A percentile compares a stretch with the other conserved stretches of the same genome.
These are phyloP conservation scores for Drosophila buzzatii DNA, from an alignment of 2,888 invertebrate genomes.

Conservation along the genomic window DNA sequence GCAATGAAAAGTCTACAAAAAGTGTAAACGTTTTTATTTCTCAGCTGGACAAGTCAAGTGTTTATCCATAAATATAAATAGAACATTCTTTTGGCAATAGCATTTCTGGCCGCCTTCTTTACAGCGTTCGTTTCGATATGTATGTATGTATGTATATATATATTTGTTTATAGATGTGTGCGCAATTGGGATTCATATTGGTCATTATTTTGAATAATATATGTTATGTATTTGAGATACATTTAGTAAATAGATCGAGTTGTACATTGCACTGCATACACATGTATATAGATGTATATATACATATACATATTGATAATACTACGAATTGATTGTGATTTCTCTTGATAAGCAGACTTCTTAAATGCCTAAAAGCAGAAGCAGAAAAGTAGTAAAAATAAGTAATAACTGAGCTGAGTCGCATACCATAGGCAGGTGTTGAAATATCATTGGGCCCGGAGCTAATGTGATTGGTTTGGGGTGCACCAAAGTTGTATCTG, in stretches of 20 bases:
- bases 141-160: constrained; percentile 1
- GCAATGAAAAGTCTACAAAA: constrained; percentile 60
- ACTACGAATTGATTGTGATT: constrained; percentile 3
- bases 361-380: constrained; percentile 39
- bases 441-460: constrained; percentile 85
- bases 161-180: neutral
- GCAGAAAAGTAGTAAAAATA: neutral
- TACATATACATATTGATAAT: neutral
- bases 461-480: constrained; percentile 88
- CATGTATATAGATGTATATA: neutral
- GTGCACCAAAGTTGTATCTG: constrained; percentile 26
- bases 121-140: neutral
- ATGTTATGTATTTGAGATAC: constrained; percentile 12
- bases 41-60: constrained; percentile 4
- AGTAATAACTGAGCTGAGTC: neutral
- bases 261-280: constrained; percentile 11
- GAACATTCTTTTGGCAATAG: constrained; percentile 12
- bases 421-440: constrained; percentile 78
- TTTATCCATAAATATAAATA: constrained; percentile 18
- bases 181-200: neutral
- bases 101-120: neutral
- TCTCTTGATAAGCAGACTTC: constrained; percentile 2
- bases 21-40: constrained; percentile 47
- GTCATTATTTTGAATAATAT: constrained; percentile 7
- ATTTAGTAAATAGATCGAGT: constrained; percentile 19